Evolutionary conservation across 2,888 invertebrate genomes (phyloP).

Genomic region (Camponotus fellah): DNA sequence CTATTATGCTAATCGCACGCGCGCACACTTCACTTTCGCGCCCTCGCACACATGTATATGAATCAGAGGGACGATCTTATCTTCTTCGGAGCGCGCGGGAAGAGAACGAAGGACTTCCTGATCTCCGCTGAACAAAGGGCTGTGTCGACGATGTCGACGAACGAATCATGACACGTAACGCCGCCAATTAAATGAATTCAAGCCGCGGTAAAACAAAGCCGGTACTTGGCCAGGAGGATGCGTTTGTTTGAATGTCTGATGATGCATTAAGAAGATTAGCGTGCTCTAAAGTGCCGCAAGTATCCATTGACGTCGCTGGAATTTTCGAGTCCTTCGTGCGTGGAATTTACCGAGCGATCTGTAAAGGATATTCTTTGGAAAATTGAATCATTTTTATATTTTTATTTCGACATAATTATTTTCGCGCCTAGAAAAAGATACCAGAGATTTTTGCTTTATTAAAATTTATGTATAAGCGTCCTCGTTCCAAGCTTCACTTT

Average conservation of each 20-base stretch:
- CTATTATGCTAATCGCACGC: slow-evolving; percentile 64
- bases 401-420: background rate
- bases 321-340: background rate
- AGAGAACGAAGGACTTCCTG: slow-evolving; percentile 59
- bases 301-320: background rate
- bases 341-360: background rate
- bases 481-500: background rate
- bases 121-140: slow-evolving; percentile 61
- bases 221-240: slow-evolving; percentile 1
- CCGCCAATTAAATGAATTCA: slow-evolving; percentile 44
- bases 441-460: background rate
- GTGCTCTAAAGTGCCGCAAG: background rate
- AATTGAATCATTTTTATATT: background rate
- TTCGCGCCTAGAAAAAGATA: background rate
- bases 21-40: slow-evolving; percentile 46
- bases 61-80: slow-evolving; percentile 56
- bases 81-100: slow-evolving; percentile 1
- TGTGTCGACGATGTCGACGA: slow-evolving; percentile 34
- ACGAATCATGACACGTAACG: slow-evolving; percentile 31
- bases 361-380: background rate
- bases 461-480: background rate
- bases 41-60: slow-evolving; percentile 16
- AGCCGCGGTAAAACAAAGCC: background rate
- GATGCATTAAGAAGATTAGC: slow-evolving; percentile 37
- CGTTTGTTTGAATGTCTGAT: slow-evolving; percentile 27